These are phyloP conservation scores for Oncorhynchus kisutch DNA, from an alignment of 2,113 vertebrate species.

Conservation along the genomic window DNA sequence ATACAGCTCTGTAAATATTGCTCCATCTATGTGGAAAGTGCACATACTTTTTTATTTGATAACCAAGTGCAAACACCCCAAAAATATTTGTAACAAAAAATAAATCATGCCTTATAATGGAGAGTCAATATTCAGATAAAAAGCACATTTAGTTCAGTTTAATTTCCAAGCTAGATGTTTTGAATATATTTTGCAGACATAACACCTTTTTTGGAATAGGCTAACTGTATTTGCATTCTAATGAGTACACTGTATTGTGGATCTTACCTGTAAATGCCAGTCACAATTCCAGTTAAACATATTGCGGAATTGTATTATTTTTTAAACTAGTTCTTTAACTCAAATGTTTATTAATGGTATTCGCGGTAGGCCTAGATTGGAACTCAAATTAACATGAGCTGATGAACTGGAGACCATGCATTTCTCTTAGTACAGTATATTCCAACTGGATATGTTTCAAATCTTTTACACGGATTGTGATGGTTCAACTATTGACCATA, in stretches of 20 bases:
- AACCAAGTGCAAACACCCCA: slow-evolving; percentile 70
- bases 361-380: neutral
- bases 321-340: slow-evolving; percentile 33
- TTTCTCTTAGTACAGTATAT: neutral
- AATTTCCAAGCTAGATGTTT: slow-evolving; percentile 39
- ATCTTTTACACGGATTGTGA: neutral
- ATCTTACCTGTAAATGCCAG: slow-evolving; percentile 61
- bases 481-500: neutral
- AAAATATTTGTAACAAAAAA: slow-evolving; percentile 70
- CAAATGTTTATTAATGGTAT: neutral
- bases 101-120: slow-evolving; percentile 78
- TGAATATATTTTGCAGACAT: slow-evolving; percentile 53
- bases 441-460: neutral
- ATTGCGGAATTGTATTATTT: slow-evolving; percentile 33
- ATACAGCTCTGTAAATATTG: slow-evolving; percentile 76
- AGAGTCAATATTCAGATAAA: slow-evolving; percentile 74
- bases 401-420: neutral
- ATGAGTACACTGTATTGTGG: slow-evolving; percentile 54
- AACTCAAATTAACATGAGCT: neutral
- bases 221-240: slow-evolving; percentile 32
- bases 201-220: slow-evolving; percentile 26
- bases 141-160: slow-evolving; percentile 76
- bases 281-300: slow-evolving; percentile 45
- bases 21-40: slow-evolving; percentile 75
- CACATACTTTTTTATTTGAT: slow-evolving; percentile 77